phyloP scores from a whole-genome alignment of 2,888 invertebrate species.

The Bembecia ichneumoniformis region DNA sequence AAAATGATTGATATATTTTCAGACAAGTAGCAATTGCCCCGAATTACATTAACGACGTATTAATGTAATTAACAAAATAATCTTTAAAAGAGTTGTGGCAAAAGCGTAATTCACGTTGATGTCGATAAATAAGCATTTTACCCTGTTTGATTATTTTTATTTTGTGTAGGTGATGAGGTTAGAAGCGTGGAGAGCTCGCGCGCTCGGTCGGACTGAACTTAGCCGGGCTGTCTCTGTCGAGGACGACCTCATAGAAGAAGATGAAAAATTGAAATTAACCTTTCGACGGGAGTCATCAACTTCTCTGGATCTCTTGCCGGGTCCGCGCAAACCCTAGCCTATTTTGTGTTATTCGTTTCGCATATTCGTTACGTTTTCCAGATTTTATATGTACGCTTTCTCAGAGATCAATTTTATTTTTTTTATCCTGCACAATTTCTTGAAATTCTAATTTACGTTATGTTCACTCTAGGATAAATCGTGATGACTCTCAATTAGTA shows the following conservation, averaged over 20 bases:
- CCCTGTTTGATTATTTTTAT: background rate
- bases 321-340: slow-evolving; percentile 30
- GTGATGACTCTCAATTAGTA: too few relatives aligned
- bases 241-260: slow-evolving; percentile 49
- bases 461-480: too few relatives aligned
- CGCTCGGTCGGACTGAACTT: slow-evolving; percentile 58
- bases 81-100: too few relatives aligned
- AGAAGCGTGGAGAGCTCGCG: slow-evolving; percentile 76
- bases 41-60: background rate
- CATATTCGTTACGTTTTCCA: too few relatives aligned
- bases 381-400: too few relatives aligned
- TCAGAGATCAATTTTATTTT: too few relatives aligned
- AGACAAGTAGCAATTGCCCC: too few relatives aligned
- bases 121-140: background rate
- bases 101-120: background rate
- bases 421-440: too few relatives aligned
- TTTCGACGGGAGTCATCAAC: slow-evolving; percentile 51
- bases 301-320: slow-evolving; percentile 38
- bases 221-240: slow-evolving; percentile 49
- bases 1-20: too few relatives aligned
- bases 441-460: too few relatives aligned
- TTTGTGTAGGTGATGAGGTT: slow-evolving; percentile 78
- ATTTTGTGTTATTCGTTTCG: too few relatives aligned
- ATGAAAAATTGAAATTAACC: slow-evolving; percentile 46
- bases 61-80: background rate